Conservation (phyloP, 2,797 vertebrate species). For the Neosilurus hyrtlii region DNA sequence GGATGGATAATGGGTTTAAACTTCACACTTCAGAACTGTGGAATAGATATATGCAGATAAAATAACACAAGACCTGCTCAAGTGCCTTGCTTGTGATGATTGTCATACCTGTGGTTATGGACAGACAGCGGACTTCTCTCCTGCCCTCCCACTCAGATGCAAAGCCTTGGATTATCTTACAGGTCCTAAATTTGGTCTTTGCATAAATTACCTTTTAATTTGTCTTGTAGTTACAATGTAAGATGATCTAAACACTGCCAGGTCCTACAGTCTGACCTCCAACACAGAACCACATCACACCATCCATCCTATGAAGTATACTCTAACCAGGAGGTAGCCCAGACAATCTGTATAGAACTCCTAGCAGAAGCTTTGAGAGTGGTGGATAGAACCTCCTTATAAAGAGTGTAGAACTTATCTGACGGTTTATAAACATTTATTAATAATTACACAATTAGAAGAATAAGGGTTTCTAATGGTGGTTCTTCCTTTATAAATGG, state of each 20-base stretch:
- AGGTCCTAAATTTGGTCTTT: not conserved
- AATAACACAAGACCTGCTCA: conserved; percentile 14
- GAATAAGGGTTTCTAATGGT: not conserved
- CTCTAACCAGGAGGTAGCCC: too few species aligned
- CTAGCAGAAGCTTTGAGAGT: not conserved
- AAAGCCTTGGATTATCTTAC: conserved; percentile 10
- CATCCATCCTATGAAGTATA: not conserved
- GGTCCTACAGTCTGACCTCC: not conserved
- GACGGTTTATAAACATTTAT: not conserved
- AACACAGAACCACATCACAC: not conserved
- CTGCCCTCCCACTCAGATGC: not conserved
- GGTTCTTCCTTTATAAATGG: not conserved
- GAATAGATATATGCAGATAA: not conserved
- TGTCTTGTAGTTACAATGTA: not conserved
- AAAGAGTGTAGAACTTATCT: not conserved
- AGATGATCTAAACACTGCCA: not conserved
- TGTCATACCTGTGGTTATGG: conserved; percentile 1
- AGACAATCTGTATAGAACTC: too few species aligned
- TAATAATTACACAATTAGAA: not conserved
- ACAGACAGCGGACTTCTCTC: not conserved
- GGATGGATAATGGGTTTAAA: conserved; percentile 1
- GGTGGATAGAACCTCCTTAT: not conserved
- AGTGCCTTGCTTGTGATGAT: conserved; percentile 13
- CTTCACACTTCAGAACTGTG: not conserved
- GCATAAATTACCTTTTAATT: not conserved